These are phyloP conservation scores for Phaonia tiefii DNA, from an alignment of 2,888 invertebrate genomes.

Conservation along the genomic window DNA sequence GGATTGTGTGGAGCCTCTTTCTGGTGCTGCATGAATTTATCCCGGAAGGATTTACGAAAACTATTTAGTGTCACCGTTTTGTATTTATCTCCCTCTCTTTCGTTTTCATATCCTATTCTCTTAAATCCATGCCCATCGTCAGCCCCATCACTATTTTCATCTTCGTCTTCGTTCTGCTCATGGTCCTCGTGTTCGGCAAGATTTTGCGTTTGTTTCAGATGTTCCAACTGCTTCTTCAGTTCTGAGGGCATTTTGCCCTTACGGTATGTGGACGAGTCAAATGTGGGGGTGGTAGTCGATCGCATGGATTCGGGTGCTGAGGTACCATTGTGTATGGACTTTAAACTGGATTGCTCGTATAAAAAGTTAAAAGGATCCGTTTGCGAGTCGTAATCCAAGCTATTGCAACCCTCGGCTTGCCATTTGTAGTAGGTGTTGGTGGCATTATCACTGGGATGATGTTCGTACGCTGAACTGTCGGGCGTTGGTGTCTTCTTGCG, in stretches of 20 bases:
- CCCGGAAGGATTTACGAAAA: constrained; percentile 79
- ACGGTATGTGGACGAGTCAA: constrained; percentile 77
- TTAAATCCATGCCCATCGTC: constrained; percentile 37
- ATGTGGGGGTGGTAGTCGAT: constrained; percentile 56
- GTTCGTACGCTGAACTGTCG: constrained; percentile 69
- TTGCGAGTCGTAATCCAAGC: constrained; percentile 76
- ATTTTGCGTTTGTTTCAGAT: constrained; percentile 72
- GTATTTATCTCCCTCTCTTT: constrained; percentile 75
- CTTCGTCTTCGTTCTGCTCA: not conserved
- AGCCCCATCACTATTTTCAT: not conserved
- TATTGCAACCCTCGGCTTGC: constrained; percentile 75
- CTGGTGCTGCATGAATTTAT: constrained; percentile 76
- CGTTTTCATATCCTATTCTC: constrained; percentile 67
- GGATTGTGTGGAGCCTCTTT: constrained; percentile 78
- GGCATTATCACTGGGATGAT: constrained; percentile 77
- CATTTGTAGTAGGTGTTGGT: constrained; percentile 78
- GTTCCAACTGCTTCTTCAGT: constrained; percentile 75
- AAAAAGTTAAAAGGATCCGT: constrained; percentile 78
- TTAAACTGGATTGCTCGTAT: constrained; percentile 76
- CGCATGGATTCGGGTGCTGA: constrained; percentile 46
- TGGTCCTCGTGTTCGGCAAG: constrained; percentile 10
- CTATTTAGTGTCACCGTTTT: constrained; percentile 79
- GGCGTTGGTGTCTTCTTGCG: constrained; percentile 74
- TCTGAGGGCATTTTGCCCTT: constrained; percentile 76
- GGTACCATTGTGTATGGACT: constrained; percentile 65